Evolutionary conservation across 2,797 vertebrate genomes (phyloP).

Genomic region (Okamejei kenojei): DNA sequence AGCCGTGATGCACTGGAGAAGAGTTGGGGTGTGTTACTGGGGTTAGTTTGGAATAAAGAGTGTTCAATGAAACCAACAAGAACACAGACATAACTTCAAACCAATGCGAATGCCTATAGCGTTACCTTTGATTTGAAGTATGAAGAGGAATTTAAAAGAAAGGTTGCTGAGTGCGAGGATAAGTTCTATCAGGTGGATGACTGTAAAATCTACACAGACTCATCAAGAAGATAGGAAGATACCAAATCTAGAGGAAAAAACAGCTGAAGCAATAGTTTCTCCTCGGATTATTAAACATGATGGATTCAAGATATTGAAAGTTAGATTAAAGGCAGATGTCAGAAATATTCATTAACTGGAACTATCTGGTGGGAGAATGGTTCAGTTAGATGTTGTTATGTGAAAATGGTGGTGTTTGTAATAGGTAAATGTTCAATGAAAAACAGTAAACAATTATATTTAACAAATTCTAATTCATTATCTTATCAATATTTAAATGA

Average conservation of each 20-base stretch:
- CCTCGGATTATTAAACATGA: neutral
- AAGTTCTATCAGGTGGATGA: no score
- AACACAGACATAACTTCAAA: no score
- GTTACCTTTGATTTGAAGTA: no score
- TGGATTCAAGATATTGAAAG: neutral
- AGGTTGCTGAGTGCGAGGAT: no score
- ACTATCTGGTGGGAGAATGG: neutral
- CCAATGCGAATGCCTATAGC: no score
- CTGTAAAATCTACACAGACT: no score
- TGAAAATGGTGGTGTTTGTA: neutral
- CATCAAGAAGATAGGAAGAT: neutral
- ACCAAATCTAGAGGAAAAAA: neutral
- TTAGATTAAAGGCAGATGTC: neutral
- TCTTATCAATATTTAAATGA: neutral
- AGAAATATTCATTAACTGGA: neutral
- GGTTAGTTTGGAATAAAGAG: no score
- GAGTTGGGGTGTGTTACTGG: no score
- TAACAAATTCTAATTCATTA: neutral
- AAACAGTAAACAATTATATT: neutral
- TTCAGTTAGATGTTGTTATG: neutral
- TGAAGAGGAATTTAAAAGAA: no score
- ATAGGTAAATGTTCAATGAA: neutral
- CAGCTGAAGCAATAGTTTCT: neutral
- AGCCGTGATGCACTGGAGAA: no score
- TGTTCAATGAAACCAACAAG: no score